These are phyloP conservation scores for Phalacrocorax pelagicus DNA, from an alignment of 2,113 vertebrate species.

Conservation along the genomic window DNA sequence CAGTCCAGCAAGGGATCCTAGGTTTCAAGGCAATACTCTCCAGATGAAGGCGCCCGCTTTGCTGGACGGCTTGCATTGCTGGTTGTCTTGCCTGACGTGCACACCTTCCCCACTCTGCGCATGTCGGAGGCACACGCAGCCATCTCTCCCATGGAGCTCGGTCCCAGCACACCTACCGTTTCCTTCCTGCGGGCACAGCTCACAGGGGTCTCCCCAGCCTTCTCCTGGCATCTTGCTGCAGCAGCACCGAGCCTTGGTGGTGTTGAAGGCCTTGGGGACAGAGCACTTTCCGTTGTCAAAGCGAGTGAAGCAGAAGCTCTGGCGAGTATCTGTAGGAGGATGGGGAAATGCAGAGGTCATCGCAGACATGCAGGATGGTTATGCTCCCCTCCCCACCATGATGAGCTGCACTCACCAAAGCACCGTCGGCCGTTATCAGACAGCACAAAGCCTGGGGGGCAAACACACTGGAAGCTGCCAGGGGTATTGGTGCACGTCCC, in stretches of 20 bases:
- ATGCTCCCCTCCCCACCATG: fast-evolving
- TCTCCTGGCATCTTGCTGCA: constrained; percentile 93
- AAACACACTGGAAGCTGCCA: constrained; percentile 91
- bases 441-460: constrained; percentile 86
- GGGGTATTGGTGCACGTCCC: constrained; percentile 90
- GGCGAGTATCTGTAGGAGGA: constrained; percentile 81
- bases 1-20: too few species aligned
- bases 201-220: constrained; percentile 94
- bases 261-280: constrained; percentile 89
- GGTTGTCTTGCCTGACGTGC: too few species aligned
- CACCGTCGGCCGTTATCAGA: constrained; percentile 88
- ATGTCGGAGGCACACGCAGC: fast-evolving
- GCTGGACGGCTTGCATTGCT: too few species aligned
- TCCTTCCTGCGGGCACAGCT: constrained; percentile 86
- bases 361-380: neutral
- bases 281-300: constrained; percentile 90
- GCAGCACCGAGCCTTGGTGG: constrained; percentile 92
- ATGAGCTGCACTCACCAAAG: constrained; percentile 81
- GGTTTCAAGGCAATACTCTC: too few species aligned
- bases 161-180: constrained; percentile 75
- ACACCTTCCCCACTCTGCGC: neutral
- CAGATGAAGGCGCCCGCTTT: too few species aligned
- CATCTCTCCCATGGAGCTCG: fast-evolving
- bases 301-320: constrained; percentile 93
- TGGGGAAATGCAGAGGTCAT: neutral